Evolutionary conservation across 2,888 invertebrate species (phyloP).

Genomic region (Heliconius hortense): DNA sequence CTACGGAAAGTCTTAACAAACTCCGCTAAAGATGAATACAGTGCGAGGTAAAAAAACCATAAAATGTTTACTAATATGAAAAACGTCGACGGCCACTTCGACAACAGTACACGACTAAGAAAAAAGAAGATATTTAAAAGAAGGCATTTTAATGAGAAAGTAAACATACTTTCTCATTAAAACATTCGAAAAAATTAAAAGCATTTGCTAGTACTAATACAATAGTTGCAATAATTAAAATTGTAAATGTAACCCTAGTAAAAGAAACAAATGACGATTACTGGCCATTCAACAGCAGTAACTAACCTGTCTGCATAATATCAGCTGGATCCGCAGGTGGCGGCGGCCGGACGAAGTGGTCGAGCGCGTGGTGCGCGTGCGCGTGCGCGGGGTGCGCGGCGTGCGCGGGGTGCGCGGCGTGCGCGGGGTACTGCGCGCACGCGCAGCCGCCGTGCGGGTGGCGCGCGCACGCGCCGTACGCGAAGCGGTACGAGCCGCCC

Average conservation of each 20-base stretch:
- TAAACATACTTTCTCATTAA: too few species aligned
- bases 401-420: constrained; percentile 74
- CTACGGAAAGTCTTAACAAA: too few species aligned
- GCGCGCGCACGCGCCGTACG: constrained; percentile 85
- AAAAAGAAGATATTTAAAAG: too few species aligned
- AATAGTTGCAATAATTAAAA: background rate
- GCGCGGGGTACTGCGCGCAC: constrained; percentile 76
- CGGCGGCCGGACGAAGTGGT: constrained; percentile 79
- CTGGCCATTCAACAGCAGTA: background rate
- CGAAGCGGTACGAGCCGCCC: constrained; percentile 73
- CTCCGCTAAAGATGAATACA: too few species aligned
- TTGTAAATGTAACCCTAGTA: background rate
- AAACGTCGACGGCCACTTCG: too few species aligned
- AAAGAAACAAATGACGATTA: background rate
- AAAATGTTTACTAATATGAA: too few species aligned
- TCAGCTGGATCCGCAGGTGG: constrained; percentile 76
- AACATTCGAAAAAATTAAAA: too few species aligned
- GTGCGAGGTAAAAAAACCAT: too few species aligned
- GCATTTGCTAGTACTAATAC: too few species aligned
- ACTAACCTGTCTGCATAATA: constrained; percentile 75
- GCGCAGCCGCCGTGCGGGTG: constrained; percentile 89
- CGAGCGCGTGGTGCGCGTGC: constrained; percentile 79
- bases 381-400: constrained; percentile 76
- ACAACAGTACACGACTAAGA: too few species aligned
- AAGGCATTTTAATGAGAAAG: too few species aligned